phyloP scores from a whole-genome alignment of 2,797 vertebrate genomes.

The Rhinella marina region DNA sequence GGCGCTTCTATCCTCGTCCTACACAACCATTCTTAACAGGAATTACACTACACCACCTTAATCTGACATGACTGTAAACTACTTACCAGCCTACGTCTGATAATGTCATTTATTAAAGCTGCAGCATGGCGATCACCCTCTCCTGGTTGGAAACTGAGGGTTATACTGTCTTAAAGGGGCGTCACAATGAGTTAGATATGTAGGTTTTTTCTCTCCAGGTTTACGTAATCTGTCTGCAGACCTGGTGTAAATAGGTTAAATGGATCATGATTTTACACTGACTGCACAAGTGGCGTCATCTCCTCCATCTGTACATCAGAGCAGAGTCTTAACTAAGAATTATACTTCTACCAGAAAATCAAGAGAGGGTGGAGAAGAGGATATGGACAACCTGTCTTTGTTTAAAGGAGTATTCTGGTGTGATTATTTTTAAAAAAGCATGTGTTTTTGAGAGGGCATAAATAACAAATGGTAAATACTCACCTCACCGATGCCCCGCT shows the following conservation, averaged over 20 bases:
- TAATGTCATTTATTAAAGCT: background rate
- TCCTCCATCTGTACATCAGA: background rate
- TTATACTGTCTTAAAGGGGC: background rate
- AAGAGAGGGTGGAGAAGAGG: background rate
- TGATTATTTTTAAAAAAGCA: background rate
- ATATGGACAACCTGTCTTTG: background rate
- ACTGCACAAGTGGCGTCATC: background rate
- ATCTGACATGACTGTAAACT: too few species aligned
- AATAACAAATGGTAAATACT: too few species aligned
- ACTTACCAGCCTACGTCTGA: background rate
- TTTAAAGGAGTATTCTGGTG: background rate
- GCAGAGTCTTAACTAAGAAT: background rate
- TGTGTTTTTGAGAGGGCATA: background rate
- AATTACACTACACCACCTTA: too few species aligned
- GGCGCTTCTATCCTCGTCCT: too few species aligned
- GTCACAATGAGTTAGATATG: background rate
- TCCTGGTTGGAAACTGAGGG: background rate
- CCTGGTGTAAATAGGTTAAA: background rate
- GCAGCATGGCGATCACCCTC: background rate
- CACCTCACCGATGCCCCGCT: too few species aligned
- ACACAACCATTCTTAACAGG: too few species aligned
- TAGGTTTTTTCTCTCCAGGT: background rate
- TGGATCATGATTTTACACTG: background rate
- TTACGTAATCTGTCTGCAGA: conserved; percentile 2
- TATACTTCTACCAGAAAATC: background rate